Percentiles rank a stretch among this genome's conserved stretches.
Evolutionary conservation across 2,797 vertebrate species (phyloP).

Genomic region (Cryptoprocta ferox): DNA sequence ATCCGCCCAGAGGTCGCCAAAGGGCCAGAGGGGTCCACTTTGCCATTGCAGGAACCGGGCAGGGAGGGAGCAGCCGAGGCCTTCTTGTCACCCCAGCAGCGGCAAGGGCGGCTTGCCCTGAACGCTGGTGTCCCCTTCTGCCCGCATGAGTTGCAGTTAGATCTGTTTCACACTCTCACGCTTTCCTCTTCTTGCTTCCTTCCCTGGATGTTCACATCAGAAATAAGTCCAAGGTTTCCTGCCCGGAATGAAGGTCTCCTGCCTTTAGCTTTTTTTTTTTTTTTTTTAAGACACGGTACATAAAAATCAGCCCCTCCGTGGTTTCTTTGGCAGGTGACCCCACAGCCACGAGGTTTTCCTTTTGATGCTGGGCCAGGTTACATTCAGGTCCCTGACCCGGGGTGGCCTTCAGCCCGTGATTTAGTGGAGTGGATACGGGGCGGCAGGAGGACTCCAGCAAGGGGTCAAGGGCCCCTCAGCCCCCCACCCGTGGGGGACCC

Average conservation of each 20-base stretch:
- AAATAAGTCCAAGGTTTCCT: neutral
- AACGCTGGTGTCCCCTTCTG: neutral
- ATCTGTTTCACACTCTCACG: neutral
- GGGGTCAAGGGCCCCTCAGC: accelerated
- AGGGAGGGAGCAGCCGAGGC: accelerated
- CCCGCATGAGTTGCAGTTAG: neutral
- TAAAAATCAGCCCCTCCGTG: neutral
- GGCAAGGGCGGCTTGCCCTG: neutral
- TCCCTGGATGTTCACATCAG: neutral
- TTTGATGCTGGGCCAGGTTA: neutral
- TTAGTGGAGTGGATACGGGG: neutral
- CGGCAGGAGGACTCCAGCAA: accelerated
- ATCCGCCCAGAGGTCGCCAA: accelerated
- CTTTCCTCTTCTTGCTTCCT: neutral
- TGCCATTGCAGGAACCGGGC: neutral
- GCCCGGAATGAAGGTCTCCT: neutral
- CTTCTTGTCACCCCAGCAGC: neutral
- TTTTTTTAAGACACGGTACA: neutral
- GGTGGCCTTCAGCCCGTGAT: neutral
- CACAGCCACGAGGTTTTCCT: neutral
- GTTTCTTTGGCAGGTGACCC: neutral
- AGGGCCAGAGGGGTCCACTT: neutral
- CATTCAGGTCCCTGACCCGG: neutral
- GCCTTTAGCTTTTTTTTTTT: neutral
- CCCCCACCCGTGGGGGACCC: neutral